Percentiles rank a stretch among this genome's conserved stretches.
These are phyloP conservation scores for Hyles lineata DNA, from an alignment of 2,888 invertebrate species.

Conservation along the genomic window DNA sequence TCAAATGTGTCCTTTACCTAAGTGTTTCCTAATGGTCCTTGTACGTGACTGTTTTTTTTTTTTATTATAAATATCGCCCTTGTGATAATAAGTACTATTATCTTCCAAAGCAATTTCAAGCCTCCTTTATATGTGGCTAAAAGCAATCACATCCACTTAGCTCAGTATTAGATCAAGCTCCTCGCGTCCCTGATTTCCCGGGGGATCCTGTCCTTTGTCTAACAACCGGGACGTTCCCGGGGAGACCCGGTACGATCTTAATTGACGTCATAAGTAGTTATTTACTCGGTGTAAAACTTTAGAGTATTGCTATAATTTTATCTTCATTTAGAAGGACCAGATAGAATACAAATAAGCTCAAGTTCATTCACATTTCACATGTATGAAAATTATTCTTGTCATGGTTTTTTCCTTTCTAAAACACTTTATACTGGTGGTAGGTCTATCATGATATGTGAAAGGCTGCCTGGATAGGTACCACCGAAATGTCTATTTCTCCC, in stretches of 20 bases:
- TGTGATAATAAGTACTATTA: background rate
- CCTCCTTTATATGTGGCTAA: background rate
- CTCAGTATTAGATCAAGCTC: slow-evolving; percentile 3
- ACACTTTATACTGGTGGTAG: too few relatives aligned
- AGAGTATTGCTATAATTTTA: background rate
- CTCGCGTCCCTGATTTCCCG: slow-evolving; percentile 11
- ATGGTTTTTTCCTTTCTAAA: too few relatives aligned
- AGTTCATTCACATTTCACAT: too few relatives aligned
- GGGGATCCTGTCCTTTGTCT: slow-evolving; percentile 15
- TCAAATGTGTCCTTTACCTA: too few relatives aligned
- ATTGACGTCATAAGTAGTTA: background rate
- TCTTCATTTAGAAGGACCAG: background rate
- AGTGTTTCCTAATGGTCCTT: too few relatives aligned
- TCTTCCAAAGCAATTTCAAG: background rate
- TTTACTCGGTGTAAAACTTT: background rate
- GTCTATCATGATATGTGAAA: too few relatives aligned
- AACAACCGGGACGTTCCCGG: background rate
- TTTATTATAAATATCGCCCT: too few relatives aligned
- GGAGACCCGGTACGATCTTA: background rate
- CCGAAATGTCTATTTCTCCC: too few relatives aligned
- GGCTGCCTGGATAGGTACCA: too few relatives aligned
- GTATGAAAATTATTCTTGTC: too few relatives aligned
- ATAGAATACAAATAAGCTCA: too few relatives aligned
- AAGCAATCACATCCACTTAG: slow-evolving; percentile 19
- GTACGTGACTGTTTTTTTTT: too few relatives aligned